phyloP scores from a whole-genome alignment of 2,888 invertebrate genomes.

The Catocala sponsa region DNA sequence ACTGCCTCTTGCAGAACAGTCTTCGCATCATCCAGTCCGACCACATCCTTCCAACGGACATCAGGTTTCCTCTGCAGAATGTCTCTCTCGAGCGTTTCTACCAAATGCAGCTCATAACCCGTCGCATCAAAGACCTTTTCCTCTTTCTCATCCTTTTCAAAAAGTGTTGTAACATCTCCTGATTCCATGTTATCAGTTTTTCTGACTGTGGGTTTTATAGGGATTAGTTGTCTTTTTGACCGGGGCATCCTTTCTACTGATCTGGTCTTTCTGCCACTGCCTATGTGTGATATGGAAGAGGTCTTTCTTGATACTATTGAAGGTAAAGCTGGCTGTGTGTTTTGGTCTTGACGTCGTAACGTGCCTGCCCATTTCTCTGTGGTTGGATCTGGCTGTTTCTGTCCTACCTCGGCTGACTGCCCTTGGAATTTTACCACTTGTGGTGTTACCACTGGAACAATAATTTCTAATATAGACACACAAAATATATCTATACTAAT shows the following conservation, averaged over 20 bases:
- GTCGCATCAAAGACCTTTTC: constrained; percentile 89
- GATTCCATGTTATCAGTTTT: constrained; percentile 76
- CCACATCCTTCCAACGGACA: constrained; percentile 94
- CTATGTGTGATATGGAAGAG: constrained; percentile 80
- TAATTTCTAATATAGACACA: background rate
- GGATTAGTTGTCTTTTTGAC: constrained; percentile 66
- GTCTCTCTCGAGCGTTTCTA: constrained; percentile 95
- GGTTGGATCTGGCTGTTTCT: constrained; percentile 76
- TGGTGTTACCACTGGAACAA: constrained; percentile 78
- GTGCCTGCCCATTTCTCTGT: constrained; percentile 92
- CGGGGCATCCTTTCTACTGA: constrained; percentile 81
- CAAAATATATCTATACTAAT: too few relatives aligned
- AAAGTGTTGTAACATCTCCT: constrained; percentile 64
- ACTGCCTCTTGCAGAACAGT: constrained; percentile 95
- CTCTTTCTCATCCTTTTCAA: constrained; percentile 79
- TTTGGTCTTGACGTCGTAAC: constrained; percentile 89
- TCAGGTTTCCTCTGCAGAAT: constrained; percentile 94
- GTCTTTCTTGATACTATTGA: constrained; percentile 85
- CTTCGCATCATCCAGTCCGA: constrained; percentile 92
- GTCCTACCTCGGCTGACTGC: constrained; percentile 64
- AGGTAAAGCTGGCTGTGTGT: constrained; percentile 90
- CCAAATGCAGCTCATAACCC: constrained; percentile 92
- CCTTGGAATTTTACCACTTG: constrained; percentile 65
- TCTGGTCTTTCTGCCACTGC: constrained; percentile 76
- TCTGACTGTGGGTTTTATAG: constrained; percentile 73